Percentiles rank a stretch among this genome's conserved stretches.
These are phyloP conservation scores for Parauchenoglanis ngamensis DNA, from an alignment of 2,797 vertebrate genomes.

Conservation along the genomic window DNA sequence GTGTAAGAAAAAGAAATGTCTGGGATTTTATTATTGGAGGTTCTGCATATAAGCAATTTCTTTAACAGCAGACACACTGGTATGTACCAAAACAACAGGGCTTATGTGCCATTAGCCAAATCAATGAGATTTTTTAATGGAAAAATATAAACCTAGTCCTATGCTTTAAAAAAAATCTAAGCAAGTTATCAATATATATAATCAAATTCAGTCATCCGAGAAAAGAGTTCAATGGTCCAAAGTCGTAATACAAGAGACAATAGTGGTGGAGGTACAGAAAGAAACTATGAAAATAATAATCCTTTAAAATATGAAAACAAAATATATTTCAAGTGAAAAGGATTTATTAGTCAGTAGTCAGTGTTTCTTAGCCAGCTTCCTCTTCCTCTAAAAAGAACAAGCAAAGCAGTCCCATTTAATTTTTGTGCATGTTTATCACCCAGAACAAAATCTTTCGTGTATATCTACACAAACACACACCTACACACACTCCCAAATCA, in stretches of 20 bases:
- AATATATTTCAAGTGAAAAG: not conserved
- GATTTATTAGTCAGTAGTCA: not conserved
- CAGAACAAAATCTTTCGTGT: not conserved
- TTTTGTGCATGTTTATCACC: not conserved
- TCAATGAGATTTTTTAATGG: not conserved
- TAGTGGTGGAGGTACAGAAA: not conserved
- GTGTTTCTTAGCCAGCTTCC: not conserved
- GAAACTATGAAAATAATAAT: not conserved
- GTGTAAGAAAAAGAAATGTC: not conserved
- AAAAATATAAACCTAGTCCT: not conserved
- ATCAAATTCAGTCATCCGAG: not conserved
- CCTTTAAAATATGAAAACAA: not conserved
- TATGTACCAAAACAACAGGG: not conserved
- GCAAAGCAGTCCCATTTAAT: not conserved
- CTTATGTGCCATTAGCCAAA: not conserved
- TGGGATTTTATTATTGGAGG: not conserved
- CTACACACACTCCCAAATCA: slow-evolving; percentile 14
- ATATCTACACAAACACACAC: not conserved
- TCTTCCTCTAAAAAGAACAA: not conserved
- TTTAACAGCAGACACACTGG: not conserved
- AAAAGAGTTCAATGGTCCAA: not conserved
- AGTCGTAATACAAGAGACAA: not conserved
- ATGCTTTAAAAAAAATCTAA: not conserved
- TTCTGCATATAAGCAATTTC: not conserved
- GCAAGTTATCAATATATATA: not conserved